A percentile compares a stretch with the other conserved stretches of the same genome.
Conservation (phyloP, 2,113 vertebrate genomes). For the Carlito syrichta region DNA sequence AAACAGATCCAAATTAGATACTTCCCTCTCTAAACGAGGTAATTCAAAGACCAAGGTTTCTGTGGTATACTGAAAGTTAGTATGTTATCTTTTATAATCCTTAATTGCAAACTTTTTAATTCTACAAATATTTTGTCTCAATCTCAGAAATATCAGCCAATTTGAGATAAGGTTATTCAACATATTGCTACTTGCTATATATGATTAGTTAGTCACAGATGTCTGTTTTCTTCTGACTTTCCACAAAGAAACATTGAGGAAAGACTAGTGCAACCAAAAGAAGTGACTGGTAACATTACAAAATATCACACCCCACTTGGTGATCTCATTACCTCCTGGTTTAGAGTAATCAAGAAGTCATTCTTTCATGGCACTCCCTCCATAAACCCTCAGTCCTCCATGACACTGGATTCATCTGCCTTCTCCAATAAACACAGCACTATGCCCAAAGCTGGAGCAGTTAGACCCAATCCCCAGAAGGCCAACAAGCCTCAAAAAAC, state of each 20-base stretch:
- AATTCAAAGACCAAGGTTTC: neutral
- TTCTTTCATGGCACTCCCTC: neutral
- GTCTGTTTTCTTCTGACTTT: neutral
- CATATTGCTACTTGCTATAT: neutral
- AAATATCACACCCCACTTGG: neutral
- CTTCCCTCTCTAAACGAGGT: neutral
- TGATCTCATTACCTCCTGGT: neutral
- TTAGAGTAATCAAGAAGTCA: neutral
- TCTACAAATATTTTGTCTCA: neutral
- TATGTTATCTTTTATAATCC: neutral
- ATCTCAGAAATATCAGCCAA: neutral
- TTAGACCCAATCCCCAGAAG: neutral
- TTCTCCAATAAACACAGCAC: neutral
- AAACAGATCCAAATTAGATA: neutral
- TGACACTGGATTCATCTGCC: neutral
- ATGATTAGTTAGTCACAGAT: neutral
- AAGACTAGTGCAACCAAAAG: neutral
- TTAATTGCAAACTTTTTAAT: neutral
- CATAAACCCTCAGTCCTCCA: neutral
- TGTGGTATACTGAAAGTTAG: neutral
- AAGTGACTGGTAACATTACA: neutral
- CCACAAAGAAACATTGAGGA: neutral
- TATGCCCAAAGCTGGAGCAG: neutral
- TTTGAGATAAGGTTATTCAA: neutral
- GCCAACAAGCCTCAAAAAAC: neutral